Conservation (phyloP, 1,140 invertebrate genomes). For the Zaprionus ornatus region DNA sequence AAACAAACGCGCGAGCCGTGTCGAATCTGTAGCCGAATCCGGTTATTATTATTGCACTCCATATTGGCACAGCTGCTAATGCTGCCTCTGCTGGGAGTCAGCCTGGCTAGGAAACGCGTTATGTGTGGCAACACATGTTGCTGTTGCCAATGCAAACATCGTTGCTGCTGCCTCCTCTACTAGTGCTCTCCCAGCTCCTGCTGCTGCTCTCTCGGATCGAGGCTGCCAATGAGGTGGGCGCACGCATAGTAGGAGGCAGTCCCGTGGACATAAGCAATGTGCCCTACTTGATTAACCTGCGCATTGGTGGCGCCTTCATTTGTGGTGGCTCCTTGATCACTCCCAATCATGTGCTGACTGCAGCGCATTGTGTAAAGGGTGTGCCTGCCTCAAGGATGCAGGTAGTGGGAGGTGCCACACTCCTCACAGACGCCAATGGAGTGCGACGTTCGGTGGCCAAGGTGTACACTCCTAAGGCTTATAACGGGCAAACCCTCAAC, state of each 20-base stretch:
- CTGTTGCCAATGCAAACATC: constrained; percentile 48
- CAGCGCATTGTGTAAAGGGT: constrained; percentile 72
- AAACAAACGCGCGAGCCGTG: constrained; percentile 56
- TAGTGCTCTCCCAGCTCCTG: constrained; percentile 1
- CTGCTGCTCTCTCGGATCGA: constrained; percentile 17
- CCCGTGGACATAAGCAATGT: constrained; percentile 60
- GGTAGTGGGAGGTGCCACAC: constrained; percentile 60
- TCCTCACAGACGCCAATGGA: constrained; percentile 47
- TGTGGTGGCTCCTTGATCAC: constrained; percentile 66
- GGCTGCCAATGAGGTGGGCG: constrained; percentile 40
- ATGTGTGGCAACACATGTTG: constrained; percentile 21
- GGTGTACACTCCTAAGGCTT: constrained; percentile 64
- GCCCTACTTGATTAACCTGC: constrained; percentile 68
- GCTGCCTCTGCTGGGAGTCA: too few species aligned
- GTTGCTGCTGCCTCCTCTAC: constrained; percentile 13
- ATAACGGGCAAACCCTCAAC: constrained; percentile 59
- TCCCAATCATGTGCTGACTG: constrained; percentile 64
- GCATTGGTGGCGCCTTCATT: constrained; percentile 54
- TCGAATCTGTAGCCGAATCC: constrained; percentile 42
- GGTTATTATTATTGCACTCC: constrained; percentile 7
- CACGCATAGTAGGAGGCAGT: constrained; percentile 68
- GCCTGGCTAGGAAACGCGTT: too few species aligned
- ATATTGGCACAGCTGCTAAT: constrained; percentile 57
- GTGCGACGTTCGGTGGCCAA: constrained; percentile 50
- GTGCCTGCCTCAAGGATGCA: constrained; percentile 46